phyloP scores from a whole-genome alignment of 2,797 vertebrate species.

The Lagodon rhomboides region DNA sequence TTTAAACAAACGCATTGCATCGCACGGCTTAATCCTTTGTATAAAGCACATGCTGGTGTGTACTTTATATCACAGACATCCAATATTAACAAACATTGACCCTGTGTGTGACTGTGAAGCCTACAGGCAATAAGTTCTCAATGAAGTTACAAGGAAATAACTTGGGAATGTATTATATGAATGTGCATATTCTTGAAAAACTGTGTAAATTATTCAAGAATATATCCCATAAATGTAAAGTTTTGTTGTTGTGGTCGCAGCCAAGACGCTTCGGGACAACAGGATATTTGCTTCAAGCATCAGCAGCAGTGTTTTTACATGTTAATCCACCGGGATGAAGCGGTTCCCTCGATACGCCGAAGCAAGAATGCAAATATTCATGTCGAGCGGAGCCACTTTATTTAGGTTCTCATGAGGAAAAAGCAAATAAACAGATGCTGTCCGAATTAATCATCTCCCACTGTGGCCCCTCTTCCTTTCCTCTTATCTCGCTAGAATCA shows the following conservation, averaged over 20 bases:
- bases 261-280: constrained; percentile 11
- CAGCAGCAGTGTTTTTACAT: constrained; percentile 56
- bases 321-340: constrained; percentile 50
- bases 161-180: not conserved
- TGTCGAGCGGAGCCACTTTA: not conserved
- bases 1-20: constrained; percentile 16
- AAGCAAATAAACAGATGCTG: constrained; percentile 37
- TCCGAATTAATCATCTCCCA: constrained; percentile 16
- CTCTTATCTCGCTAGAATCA: not conserved
- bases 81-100: constrained; percentile 11
- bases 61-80: constrained; percentile 12
- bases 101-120: not conserved
- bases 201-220: not conserved
- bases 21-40: constrained; percentile 3
- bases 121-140: not conserved
- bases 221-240: not conserved
- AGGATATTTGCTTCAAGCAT: constrained; percentile 65
- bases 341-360: constrained; percentile 41
- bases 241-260: not conserved
- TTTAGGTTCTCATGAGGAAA: constrained; percentile 45
- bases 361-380: constrained; percentile 60
- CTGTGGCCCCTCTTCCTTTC: constrained; percentile 1
- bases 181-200: not conserved
- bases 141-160: not conserved
- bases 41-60: constrained; percentile 9